A percentile compares a stretch with the other conserved stretches of the same genome.
These are phyloP conservation scores for Lagodon rhomboides DNA, from an alignment of 2,797 vertebrate species.

Conservation along the genomic window DNA sequence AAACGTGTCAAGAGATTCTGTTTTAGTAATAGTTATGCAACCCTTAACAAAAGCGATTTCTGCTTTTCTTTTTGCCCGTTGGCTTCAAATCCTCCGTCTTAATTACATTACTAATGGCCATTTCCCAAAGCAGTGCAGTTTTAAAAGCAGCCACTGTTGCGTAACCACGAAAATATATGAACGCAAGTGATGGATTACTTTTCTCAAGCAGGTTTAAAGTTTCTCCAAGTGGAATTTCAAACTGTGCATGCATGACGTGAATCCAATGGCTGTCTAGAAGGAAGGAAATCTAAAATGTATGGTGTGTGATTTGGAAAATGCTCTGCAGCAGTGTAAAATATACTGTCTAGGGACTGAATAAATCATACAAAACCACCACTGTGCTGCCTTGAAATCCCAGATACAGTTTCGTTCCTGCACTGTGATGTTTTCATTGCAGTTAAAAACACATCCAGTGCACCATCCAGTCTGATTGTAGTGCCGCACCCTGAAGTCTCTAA, in stretches of 20 bases:
- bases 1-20: constrained; percentile 9
- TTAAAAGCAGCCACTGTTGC: constrained; percentile 3
- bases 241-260: constrained; percentile 19
- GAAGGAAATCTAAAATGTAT: constrained; percentile 4
- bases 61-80: constrained; percentile 16
- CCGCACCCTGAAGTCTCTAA: constrained; percentile 29
- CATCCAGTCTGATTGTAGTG: constrained; percentile 22
- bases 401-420: constrained; percentile 2
- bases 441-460: constrained; percentile 5
- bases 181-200: constrained; percentile 3
- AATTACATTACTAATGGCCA: background rate
- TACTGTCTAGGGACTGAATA: constrained; percentile 7
- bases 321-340: constrained; percentile 29
- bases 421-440: constrained; percentile 16
- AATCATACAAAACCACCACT: constrained; percentile 13
- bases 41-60: background rate
- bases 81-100: constrained; percentile 14
- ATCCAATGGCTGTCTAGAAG: constrained; percentile 9
- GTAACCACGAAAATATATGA: constrained; percentile 4
- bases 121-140: constrained; percentile 13
- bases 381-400: constrained; percentile 2
- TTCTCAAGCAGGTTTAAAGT: background rate
- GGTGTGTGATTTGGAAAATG: constrained; percentile 11
- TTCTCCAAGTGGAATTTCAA: constrained; percentile 24
- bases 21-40: constrained; percentile 19